phyloP scores from a whole-genome alignment of 2,888 invertebrate species.

The Synergus gifuensis region DNA sequence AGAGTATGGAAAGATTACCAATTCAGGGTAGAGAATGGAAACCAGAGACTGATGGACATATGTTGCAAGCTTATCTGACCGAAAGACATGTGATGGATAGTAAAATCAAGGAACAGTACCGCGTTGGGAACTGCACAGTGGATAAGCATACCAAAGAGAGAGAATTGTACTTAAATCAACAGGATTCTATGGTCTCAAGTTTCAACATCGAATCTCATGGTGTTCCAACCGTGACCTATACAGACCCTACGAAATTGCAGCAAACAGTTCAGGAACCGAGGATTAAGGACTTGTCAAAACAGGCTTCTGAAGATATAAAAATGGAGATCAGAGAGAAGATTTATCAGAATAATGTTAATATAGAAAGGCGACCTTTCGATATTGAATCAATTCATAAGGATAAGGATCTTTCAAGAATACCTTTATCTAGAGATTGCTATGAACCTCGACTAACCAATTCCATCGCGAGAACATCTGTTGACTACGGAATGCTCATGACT shows the following conservation, averaged over 20 bases:
- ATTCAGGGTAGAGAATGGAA: slow-evolving; percentile 80
- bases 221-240: slow-evolving; percentile 67
- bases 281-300: slow-evolving; percentile 59
- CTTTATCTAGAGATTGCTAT: slow-evolving; percentile 56
- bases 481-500: slow-evolving; percentile 53
- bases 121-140: slow-evolving; percentile 65
- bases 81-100: slow-evolving; percentile 86
- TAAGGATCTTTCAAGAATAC: slow-evolving; percentile 53
- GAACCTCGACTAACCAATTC: slow-evolving; percentile 53
- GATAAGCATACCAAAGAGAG: slow-evolving; percentile 61
- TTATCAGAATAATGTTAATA: slow-evolving; percentile 60
- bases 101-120: slow-evolving; percentile 83
- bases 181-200: slow-evolving; percentile 51
- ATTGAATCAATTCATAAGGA: slow-evolving; percentile 64
- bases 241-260: slow-evolving; percentile 67
- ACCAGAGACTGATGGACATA: slow-evolving; percentile 80
- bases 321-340: slow-evolving; percentile 65
- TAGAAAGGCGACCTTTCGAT: slow-evolving; percentile 63
- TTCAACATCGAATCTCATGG: slow-evolving; percentile 58
- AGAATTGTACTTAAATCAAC: slow-evolving; percentile 62
- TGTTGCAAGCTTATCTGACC: slow-evolving; percentile 86
- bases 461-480: slow-evolving; percentile 52
- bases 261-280: slow-evolving; percentile 61
- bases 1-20: slow-evolving; percentile 82
- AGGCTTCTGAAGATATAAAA: slow-evolving; percentile 63